phyloP scores from a whole-genome alignment of 1,140 invertebrate species.

The Drosophila teissieri region DNA sequence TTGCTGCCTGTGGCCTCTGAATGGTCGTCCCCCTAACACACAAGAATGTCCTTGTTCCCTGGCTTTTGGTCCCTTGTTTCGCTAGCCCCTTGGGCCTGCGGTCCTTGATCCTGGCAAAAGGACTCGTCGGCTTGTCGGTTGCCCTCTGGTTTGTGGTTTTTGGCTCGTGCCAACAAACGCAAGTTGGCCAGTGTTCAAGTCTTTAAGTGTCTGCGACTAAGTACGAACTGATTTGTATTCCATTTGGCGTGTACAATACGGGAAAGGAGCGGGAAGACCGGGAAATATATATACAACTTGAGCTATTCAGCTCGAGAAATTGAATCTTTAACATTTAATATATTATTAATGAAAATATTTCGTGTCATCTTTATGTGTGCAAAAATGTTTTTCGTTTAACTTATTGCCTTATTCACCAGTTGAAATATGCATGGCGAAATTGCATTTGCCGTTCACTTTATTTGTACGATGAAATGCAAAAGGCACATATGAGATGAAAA shows the following conservation, averaged over 20 bases:
- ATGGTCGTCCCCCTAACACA: conserved; percentile 3
- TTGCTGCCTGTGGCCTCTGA: conserved; percentile 45
- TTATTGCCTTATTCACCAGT: not conserved
- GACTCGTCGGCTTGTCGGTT: conserved; percentile 14
- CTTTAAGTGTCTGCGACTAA: conserved; percentile 37
- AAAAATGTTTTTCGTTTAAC: not conserved
- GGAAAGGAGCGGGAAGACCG: no score
- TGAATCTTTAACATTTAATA: not conserved
- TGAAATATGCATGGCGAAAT: not conserved
- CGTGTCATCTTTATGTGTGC: not conserved
- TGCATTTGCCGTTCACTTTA: not conserved
- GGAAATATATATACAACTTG: no score
- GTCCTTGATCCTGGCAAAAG: conserved; percentile 16
- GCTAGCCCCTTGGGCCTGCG: conserved; percentile 21
- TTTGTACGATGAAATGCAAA: not conserved
- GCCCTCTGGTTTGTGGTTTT: conserved; percentile 53
- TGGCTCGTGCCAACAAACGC: conserved; percentile 55
- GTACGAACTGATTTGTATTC: conserved; percentile 50
- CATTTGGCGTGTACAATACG: conserved; percentile 28
- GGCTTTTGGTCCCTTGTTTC: conserved; percentile 5
- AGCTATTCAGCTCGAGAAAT: not conserved
- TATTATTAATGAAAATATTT: no score
- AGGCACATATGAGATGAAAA: not conserved
- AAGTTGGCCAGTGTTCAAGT: conserved; percentile 50
- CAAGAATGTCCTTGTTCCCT: conserved; percentile 27